Conservation (phyloP, 2,113 vertebrate species). For the Rhabdornis inornatus region DNA sequence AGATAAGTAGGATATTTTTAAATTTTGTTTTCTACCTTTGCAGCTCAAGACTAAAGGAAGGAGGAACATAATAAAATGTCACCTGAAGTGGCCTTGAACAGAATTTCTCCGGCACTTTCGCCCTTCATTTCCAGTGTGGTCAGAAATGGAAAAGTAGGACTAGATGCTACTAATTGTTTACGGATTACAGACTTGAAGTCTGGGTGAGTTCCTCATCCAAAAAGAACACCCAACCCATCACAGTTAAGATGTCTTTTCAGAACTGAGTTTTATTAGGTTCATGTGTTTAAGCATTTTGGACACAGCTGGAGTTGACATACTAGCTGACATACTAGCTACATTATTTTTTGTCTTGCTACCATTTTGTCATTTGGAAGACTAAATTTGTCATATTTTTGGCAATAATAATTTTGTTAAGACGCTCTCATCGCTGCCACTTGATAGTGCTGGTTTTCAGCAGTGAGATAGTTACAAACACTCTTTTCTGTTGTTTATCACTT, state of each 20-base stretch:
- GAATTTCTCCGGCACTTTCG: constrained; percentile 89
- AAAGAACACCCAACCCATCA: not conserved
- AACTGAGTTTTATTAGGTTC: not conserved
- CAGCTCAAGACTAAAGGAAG: constrained; percentile 34
- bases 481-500: not conserved
- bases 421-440: not conserved
- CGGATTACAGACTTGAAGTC: constrained; percentile 97
- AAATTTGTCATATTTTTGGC: constrained; percentile 28
- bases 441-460: not conserved
- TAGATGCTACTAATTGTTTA: constrained; percentile 93
- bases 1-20: not conserved
- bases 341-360: not conserved
- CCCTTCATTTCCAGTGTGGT: constrained; percentile 92
- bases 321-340: not conserved
- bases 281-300: not conserved
- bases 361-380: not conserved
- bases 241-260: not conserved
- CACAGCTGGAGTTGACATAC: not conserved
- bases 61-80: constrained; percentile 82
- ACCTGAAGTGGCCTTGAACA: constrained; percentile 92
- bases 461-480: not conserved
- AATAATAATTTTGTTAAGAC: constrained; percentile 20
- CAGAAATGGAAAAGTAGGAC: constrained; percentile 91
- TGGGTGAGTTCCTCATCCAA: constrained; percentile 77
- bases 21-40: not conserved